phyloP scores from a whole-genome alignment of 2,797 vertebrate genomes.

The Spinus olivaceus region DNA sequence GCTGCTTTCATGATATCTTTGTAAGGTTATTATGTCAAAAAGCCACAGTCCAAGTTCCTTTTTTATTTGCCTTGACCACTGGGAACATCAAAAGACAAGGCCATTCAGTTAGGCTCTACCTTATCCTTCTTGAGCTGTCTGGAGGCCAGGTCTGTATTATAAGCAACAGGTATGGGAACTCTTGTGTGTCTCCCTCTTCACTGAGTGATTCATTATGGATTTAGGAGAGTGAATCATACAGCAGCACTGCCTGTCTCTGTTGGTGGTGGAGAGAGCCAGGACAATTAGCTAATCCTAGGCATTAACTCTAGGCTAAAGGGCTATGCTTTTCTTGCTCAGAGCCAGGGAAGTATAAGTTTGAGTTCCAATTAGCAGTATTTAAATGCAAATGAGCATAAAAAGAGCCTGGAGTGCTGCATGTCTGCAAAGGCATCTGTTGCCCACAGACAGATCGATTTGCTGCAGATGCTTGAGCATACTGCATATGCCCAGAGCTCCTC shows the following conservation, averaged over 20 bases:
- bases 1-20: background rate
- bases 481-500: background rate
- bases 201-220: background rate
- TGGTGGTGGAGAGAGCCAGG: background rate
- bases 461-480: background rate
- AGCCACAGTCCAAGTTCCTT: background rate
- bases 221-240: background rate
- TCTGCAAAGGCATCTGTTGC: slow-evolving; percentile 19
- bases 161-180: background rate
- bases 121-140: background rate
- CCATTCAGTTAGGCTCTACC: background rate
- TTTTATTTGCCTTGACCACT: background rate
- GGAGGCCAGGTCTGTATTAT: background rate
- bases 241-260: background rate
- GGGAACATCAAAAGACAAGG: background rate
- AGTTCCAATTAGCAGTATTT: slow-evolving; percentile 20
- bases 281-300: background rate
- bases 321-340: background rate
- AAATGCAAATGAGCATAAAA: background rate
- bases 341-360: background rate
- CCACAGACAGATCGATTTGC: background rate
- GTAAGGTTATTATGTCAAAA: background rate
- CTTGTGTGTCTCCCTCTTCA: background rate
- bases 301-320: background rate
- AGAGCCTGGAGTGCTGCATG: background rate